Conservation (phyloP, 2,888 invertebrate species). For the Nudaria mundana region DNA sequence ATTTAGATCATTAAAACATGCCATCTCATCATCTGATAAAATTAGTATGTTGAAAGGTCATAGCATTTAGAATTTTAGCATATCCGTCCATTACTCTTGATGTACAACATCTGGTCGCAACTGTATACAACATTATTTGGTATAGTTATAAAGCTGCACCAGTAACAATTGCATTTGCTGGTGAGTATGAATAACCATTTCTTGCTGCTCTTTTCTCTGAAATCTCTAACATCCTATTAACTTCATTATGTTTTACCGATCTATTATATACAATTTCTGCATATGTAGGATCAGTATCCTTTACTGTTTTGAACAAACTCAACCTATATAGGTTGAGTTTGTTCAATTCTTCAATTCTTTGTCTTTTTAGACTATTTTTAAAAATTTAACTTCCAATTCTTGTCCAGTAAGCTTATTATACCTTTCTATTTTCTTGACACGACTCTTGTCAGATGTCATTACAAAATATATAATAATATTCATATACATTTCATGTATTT, state of each 20-base stretch:
- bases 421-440: background rate
- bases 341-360: background rate
- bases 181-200: background rate
- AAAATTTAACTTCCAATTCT: background rate
- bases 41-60: slow-evolving; percentile 6
- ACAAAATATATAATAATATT: background rate
- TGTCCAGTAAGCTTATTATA: background rate
- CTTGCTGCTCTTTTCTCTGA: background rate
- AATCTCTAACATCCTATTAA: background rate
- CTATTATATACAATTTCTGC: background rate
- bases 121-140: no score
- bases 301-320: background rate
- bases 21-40: background rate
- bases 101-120: background rate
- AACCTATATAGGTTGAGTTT: background rate
- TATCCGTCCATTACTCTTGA: slow-evolving; percentile 5
- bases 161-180: background rate
- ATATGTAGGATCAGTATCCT: background rate
- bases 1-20: slow-evolving; percentile 7
- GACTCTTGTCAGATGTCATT: no score
- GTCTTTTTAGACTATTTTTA: background rate
- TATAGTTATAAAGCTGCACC: background rate
- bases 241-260: background rate
- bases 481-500: background rate
- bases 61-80: slow-evolving; percentile 3